Conservation (phyloP, 2,888 invertebrate genomes). For the Perdita meconis region DNA sequence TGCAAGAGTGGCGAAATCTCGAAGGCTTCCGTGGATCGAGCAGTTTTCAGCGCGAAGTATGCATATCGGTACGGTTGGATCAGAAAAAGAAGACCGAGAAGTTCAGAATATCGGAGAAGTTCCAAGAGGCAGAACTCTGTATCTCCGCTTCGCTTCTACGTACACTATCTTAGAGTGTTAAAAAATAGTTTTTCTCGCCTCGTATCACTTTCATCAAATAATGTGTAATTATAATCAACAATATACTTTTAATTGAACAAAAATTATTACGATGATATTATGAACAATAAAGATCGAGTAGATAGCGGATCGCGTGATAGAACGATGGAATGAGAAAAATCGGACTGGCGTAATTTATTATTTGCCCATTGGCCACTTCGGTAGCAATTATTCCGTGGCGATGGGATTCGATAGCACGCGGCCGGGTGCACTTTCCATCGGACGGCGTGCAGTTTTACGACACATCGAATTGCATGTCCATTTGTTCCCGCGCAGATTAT, state of each 20-base stretch:
- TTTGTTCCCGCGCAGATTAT: constrained; percentile 65
- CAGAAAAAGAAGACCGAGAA: neutral
- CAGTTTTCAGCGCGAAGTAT: neutral
- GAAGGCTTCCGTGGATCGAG: constrained; percentile 2
- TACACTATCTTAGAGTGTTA: no score
- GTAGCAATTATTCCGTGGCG: constrained; percentile 65
- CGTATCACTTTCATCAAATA: no score
- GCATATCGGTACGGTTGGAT: no score
- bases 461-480: constrained; percentile 56
- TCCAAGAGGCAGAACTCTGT: neutral
- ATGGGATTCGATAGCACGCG: constrained; percentile 52
- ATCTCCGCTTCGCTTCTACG: no score
- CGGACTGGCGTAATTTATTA: constrained; percentile 46
- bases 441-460: constrained; percentile 46
- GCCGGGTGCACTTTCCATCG: constrained; percentile 33
- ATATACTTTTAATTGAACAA: neutral
- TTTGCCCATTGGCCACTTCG: constrained; percentile 49
- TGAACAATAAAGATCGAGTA: constrained; percentile 21
- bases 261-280: neutral
- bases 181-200: no score
- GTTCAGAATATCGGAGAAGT: neutral
- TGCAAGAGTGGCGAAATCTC: constrained; percentile 1
- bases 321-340: constrained; percentile 17
- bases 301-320: constrained; percentile 16
- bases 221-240: neutral